Evolutionary conservation across 2,888 invertebrate genomes (phyloP), one percentile per base, ranked within the genome.

Genomic region (Aphodius granarius): DNA sequence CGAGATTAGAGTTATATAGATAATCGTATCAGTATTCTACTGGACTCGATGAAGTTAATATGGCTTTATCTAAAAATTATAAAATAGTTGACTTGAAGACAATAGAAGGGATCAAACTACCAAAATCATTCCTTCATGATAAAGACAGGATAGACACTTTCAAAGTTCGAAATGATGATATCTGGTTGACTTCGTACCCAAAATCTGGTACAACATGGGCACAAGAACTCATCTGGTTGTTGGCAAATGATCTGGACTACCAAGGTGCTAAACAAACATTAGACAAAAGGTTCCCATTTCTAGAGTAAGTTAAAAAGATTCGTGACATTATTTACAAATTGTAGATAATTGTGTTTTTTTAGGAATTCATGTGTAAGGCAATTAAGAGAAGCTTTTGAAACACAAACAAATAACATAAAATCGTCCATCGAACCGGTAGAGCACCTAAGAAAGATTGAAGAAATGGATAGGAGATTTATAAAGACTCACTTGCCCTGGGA

Each of bases 141-240:
- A 71, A 66, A 23, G 74, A 77, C 15, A 71, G 72, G 18, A 76
- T 78, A 16, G 74, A 75, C 70, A 76, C 77, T 74, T 74, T 79
- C 15, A 74, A 79, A 73, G 77, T 79, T 3, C 73, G 73, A 22
- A 68, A 77, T 71, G 73, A 76, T n/a, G 79, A 79, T 73, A 21
- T 78, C 19, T 78, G 74, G 70, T 73, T 79, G 6, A 66, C 74
- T 20, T 73, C 74, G 6, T 79, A 73, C 65, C 77, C 76, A 64
- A 79, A 78, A 78, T 73, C 78, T 71, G 79, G 79, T 78, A 93
- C 82, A 97, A 94, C 94, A 16, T 93, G 93, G 93, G 89, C 91
- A 0, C 92, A 93, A 83, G 93, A 93, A 86, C 89, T 93, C 86
- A 90, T 92, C 0, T 93, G 92, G 90, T 86, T 92, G 20, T 86